Evolutionary conservation across 35 echinoderm and acorn worm genomes (phyloP), one percentile per base, ranked within the genome.

Genomic region (Ptychodera flava): DNA sequence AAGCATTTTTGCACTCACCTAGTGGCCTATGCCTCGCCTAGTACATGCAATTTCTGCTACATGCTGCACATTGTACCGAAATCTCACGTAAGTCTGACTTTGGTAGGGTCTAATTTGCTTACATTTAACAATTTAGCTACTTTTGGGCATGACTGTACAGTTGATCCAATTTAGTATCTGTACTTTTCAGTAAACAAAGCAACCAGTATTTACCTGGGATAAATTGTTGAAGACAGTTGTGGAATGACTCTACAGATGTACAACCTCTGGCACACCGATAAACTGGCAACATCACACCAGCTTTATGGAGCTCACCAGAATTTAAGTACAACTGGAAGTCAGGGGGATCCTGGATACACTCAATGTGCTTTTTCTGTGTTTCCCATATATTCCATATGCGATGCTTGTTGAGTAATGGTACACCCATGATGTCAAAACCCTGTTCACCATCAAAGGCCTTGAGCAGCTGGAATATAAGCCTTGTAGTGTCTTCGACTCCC

Each of bases 121-220:
- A n/a, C n/a, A n/a, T n/a, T n/a, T n/a, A n/a, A n/a, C n/a, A n/a
- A n/a, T n/a, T n/a, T n/a, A n/a, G n/a, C n/a, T n/a, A n/a, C n/a
- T n/a, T n/a, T n/a, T n/a, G n/a, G n/a, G n/a, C n/a, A n/a, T n/a
- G n/a, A n/a, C n/a, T n/a, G n/a, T n/a, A n/a, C n/a, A n/a, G n/a
- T n/a, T n/a, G n/a, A n/a, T n/a, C n/a, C n/a, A n/a, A n/a, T n/a
- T n/a, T n/a, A n/a, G n/a, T n/a, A n/a, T n/a, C n/a, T n/a, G n/a
- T n/a, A n/a, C n/a, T n/a, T n/a, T n/a, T n/a, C n/a, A n/a, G n/a
- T n/a, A n/a, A n/a, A n/a, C n/a, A n/a, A n/a, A n/a, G n/a, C n/a
- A n/a, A n/a, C n/a, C n/a, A n/a, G n/a, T n/a, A 79, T 36, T 87
- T 87, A 91, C 85, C 93, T 81, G 88, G 88, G 28, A 92, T 92